Percentiles rank a stretch among this genome's conserved stretches.
These are phyloP conservation scores for Thryonomys swinderianus DNA, from an alignment of 2,113 vertebrate genomes.

Conservation along the genomic window DNA sequence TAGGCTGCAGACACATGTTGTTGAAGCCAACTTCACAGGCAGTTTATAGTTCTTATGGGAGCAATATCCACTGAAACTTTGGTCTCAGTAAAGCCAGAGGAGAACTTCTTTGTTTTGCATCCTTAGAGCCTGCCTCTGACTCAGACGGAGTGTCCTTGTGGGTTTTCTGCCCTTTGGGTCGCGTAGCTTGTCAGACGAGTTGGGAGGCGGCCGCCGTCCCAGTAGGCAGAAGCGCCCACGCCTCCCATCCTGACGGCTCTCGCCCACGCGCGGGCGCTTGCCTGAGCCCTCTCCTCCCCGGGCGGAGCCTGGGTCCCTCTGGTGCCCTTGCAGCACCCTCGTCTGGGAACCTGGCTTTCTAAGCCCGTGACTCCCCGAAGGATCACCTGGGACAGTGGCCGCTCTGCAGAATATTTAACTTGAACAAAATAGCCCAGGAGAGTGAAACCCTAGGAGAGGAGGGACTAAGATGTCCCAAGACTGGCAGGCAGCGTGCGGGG, in stretches of 20 bases:
- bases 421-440: not conserved
- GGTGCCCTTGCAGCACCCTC: not conserved
- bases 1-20: not conserved
- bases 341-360: not conserved
- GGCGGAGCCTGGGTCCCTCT: not conserved
- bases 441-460: not conserved
- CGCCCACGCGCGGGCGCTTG: too few species aligned
- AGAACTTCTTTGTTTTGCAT: not conserved
- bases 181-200: not conserved
- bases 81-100: not conserved
- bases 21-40: not conserved
- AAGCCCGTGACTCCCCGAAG: not conserved
- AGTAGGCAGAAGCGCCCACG: accelerated
- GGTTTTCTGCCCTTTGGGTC: not conserved
- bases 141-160: not conserved
- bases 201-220: not conserved
- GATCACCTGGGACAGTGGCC: not conserved
- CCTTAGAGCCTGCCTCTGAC: not conserved
- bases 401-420: not conserved
- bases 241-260: not conserved
- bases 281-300: not conserved
- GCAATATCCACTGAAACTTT: not conserved
- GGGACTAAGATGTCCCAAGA: not conserved
- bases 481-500: not conserved
- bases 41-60: not conserved